These are phyloP conservation scores for Parauchenoglanis ngamensis DNA, from an alignment of 2,797 vertebrate species.

Conservation along the genomic window DNA sequence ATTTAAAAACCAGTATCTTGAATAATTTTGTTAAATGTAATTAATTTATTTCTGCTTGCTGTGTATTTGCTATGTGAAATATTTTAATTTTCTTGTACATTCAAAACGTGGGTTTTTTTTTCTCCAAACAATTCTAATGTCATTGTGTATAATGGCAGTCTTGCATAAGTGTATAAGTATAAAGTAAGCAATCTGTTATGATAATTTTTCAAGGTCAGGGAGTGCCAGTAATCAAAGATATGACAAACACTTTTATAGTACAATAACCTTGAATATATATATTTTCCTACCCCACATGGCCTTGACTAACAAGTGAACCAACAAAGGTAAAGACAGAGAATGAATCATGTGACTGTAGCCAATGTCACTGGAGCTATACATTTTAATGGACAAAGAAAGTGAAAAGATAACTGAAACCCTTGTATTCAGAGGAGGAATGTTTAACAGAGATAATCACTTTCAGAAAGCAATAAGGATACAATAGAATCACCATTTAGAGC, in stretches of 20 bases:
- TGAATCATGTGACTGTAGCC: neutral
- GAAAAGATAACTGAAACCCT: neutral
- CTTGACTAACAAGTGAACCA: conserved; percentile 48
- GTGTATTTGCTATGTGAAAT: neutral
- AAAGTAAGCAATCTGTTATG: conserved; percentile 24
- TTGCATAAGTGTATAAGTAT: conserved; percentile 12
- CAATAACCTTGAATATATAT: conserved; percentile 54
- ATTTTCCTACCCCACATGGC: conserved; percentile 38
- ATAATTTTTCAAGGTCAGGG: conserved; percentile 53
- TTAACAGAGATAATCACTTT: neutral
- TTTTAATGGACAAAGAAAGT: neutral
- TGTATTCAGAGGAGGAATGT: neutral
- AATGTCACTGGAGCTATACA: neutral
- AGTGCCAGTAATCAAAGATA: conserved; percentile 53
- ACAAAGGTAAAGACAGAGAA: neutral
- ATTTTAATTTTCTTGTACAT: neutral
- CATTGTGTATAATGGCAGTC: conserved; percentile 37
- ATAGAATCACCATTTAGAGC: neutral
- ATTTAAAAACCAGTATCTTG: conserved; percentile 11
- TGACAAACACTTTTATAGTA: conserved; percentile 50
- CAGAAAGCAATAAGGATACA: neutral
- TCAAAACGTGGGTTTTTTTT: neutral
- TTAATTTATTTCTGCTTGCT: conserved; percentile 33
- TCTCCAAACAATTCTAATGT: conserved; percentile 2
- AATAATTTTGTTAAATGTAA: conserved; percentile 57